Evolutionary conservation across 2,113 vertebrate genomes (phyloP).

Genomic region (Siphamia tubifer): DNA sequence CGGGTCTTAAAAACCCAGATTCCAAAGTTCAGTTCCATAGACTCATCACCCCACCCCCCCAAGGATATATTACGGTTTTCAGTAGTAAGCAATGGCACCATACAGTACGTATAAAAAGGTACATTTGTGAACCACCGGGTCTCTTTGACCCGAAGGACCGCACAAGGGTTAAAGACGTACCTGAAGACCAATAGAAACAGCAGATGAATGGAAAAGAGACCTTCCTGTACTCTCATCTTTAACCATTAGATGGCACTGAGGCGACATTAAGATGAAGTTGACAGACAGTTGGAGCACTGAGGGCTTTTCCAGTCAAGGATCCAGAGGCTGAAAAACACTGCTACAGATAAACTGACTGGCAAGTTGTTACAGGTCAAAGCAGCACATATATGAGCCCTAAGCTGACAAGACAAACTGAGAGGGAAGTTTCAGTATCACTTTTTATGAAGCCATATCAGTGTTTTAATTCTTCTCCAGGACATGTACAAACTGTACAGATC

Average conservation of each 20-base stretch:
- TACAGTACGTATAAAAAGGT: too few species aligned
- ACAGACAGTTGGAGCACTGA: background rate
- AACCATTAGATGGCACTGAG: constrained; percentile 53
- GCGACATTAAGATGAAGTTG: background rate
- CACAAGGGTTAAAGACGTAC: too few species aligned
- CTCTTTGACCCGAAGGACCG: too few species aligned
- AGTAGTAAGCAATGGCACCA: too few species aligned
- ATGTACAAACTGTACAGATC: background rate
- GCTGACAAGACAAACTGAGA: background rate
- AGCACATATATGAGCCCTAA: background rate
- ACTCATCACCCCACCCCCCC: too few species aligned
- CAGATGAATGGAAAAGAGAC: background rate
- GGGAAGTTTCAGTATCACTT: background rate
- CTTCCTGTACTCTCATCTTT: background rate
- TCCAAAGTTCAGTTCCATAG: too few species aligned
- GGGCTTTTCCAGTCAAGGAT: background rate
- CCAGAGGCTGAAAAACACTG: background rate
- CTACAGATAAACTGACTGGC: background rate
- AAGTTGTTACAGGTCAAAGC: background rate
- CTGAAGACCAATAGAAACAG: background rate
- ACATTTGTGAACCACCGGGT: too few species aligned
- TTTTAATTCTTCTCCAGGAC: constrained; percentile 7
- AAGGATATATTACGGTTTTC: too few species aligned
- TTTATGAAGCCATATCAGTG: constrained; percentile 52
- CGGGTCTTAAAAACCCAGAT: too few species aligned